These are phyloP conservation scores for Sicus ferrugineus DNA, from an alignment of 2,888 invertebrate genomes.

Conservation along the genomic window DNA sequence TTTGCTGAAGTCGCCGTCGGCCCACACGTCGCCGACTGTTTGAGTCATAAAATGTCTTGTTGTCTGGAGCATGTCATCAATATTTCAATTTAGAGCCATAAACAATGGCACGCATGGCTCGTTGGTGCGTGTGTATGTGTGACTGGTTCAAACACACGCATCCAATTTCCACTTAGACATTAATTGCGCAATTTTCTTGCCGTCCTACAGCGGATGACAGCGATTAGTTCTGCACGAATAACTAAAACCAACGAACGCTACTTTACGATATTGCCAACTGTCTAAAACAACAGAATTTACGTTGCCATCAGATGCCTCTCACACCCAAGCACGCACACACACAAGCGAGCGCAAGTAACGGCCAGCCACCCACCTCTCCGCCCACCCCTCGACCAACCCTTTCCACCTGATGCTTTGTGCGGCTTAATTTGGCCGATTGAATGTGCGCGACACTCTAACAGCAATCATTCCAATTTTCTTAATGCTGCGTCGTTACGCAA, in stretches of 20 bases:
- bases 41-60: conserved; percentile 28
- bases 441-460: conserved; percentile 15
- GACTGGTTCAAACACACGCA: conserved; percentile 10
- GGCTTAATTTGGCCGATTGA: conserved; percentile 19
- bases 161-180: conserved; percentile 32
- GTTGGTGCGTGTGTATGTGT: background rate
- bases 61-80: conserved; percentile 31
- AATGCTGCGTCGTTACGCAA: conserved; percentile 23
- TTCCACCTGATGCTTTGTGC: conserved; percentile 44
- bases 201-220: conserved; percentile 42
- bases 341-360: background rate
- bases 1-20: conserved; percentile 7
- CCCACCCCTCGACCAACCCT: conserved; percentile 11
- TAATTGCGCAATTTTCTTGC: conserved; percentile 33
- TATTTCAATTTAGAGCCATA: conserved; percentile 32
- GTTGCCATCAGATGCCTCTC: conserved; percentile 18
- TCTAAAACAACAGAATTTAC: conserved; percentile 26
- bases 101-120: conserved; percentile 31
- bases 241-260: conserved; percentile 39
- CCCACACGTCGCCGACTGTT: conserved; percentile 11
- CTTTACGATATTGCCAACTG: conserved; percentile 29
- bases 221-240: conserved; percentile 49
- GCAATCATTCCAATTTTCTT: conserved; percentile 22
- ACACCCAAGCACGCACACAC: background rate
- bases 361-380: too few relatives aligned